Conservation (phyloP, 2,797 vertebrate genomes). For the Corythornis leucogaster region DNA sequence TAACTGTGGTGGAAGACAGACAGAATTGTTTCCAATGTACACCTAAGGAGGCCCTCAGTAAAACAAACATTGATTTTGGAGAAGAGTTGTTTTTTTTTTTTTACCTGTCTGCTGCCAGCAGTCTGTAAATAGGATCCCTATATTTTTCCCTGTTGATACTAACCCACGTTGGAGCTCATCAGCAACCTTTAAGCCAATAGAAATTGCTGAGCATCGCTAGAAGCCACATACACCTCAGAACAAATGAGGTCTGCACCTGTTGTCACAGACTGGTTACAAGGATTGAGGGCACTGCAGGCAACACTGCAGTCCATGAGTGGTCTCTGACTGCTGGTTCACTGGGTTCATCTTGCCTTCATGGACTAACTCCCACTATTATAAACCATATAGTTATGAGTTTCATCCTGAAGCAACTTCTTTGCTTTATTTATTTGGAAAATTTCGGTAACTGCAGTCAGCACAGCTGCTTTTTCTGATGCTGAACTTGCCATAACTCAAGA, state of each 20-base stretch:
- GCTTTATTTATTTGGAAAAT: constrained; percentile 85
- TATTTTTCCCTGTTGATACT: constrained; percentile 71
- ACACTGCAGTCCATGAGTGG: constrained; percentile 66
- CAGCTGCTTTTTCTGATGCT: constrained; percentile 58
- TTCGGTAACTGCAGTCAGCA: constrained; percentile 72
- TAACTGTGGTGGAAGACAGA: constrained; percentile 78
- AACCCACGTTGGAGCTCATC: constrained; percentile 55
- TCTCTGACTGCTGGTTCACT: constrained; percentile 66
- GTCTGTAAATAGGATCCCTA: constrained; percentile 79
- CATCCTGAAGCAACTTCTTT: constrained; percentile 81
- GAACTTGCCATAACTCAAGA: constrained; percentile 74
- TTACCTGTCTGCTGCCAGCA: constrained; percentile 68
- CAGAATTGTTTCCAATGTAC: constrained; percentile 81
- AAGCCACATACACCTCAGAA: constrained; percentile 32
- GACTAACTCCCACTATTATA: constrained; percentile 67
- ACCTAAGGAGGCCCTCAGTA: constrained; percentile 81
- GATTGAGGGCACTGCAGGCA: constrained; percentile 1
- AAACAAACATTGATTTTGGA: constrained; percentile 84
- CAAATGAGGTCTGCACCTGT: neutral
- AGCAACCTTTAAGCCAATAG: constrained; percentile 29
- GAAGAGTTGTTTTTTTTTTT: constrained; percentile 28
- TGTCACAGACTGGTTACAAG: neutral
- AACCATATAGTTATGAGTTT: constrained; percentile 78
- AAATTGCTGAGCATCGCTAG: constrained; percentile 43
- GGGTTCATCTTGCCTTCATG: constrained; percentile 61